A percentile compares a stretch with the other conserved stretches of the same genome.
Evolutionary conservation across 2,888 invertebrate genomes (phyloP).

Genomic region (Tinea semifulvella): DNA sequence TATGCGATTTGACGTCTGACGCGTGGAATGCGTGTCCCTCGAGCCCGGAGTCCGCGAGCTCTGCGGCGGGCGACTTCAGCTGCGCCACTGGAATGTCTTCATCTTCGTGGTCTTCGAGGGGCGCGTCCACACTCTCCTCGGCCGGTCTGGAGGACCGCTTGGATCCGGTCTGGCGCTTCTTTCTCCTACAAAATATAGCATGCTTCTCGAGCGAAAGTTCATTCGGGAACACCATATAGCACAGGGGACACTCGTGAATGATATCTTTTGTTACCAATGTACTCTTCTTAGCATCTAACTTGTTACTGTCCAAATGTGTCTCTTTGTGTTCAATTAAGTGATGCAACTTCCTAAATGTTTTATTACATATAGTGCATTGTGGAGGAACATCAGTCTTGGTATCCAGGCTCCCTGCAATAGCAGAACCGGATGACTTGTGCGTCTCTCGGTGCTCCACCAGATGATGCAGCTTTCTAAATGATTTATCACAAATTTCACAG

Average conservation of each 20-base stretch:
- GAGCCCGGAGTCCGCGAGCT: too few relatives aligned
- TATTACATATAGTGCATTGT: constrained; percentile 52
- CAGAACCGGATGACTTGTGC: constrained; percentile 30
- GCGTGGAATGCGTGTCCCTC: not conserved
- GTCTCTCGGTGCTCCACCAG: constrained; percentile 60
- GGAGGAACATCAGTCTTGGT: constrained; percentile 23
- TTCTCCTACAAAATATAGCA: constrained; percentile 44
- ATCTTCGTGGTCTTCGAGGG: constrained; percentile 9
- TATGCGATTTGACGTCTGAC: not conserved
- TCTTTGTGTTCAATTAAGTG: constrained; percentile 58
- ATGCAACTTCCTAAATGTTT: constrained; percentile 52
- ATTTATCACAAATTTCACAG: constrained; percentile 60
- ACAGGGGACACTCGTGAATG: constrained; percentile 59
- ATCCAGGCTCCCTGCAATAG: constrained; percentile 22
- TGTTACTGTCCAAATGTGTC: constrained; percentile 44
- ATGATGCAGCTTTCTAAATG: constrained; percentile 59
- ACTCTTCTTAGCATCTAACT: constrained; percentile 51
- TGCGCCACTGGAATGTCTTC: constrained; percentile 7
- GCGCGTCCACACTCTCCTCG: constrained; percentile 11
- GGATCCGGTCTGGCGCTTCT: constrained; percentile 42
- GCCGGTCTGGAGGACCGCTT: constrained; percentile 26
- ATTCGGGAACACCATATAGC: constrained; percentile 64
- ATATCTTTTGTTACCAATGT: constrained; percentile 55
- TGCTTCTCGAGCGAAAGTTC: constrained; percentile 59
- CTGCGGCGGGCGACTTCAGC: not conserved